Conservation (phyloP, 2,888 invertebrate genomes). For the Hyposoter dolosus region DNA sequence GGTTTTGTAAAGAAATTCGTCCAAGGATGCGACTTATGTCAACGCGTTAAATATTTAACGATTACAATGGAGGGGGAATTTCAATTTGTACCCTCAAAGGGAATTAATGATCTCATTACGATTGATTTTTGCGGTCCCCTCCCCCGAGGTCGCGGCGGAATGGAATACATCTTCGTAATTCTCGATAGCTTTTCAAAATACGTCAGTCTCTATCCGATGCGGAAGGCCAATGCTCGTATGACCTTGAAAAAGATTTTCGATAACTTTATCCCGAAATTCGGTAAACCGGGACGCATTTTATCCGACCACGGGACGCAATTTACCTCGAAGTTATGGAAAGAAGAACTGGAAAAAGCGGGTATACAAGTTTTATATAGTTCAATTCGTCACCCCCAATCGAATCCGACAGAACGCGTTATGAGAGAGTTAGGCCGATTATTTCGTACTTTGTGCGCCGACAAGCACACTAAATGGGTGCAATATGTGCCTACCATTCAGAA, state of each 20-base stretch:
- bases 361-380: slow-evolving; percentile 19
- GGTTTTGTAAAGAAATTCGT: not conserved
- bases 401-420: slow-evolving; percentile 67
- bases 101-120: slow-evolving; percentile 52
- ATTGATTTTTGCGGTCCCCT: slow-evolving; percentile 68
- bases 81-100: slow-evolving; percentile 20
- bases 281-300: slow-evolving; percentile 36
- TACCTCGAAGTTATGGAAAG: slow-evolving; percentile 31
- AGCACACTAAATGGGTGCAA: slow-evolving; percentile 60
- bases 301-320: slow-evolving; percentile 44
- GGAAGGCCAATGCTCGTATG: slow-evolving; percentile 37
- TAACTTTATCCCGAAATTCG: slow-evolving; percentile 47
- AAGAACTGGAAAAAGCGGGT: slow-evolving; percentile 9
- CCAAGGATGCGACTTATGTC: slow-evolving; percentile 25
- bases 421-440: slow-evolving; percentile 66
- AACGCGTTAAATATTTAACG: slow-evolving; percentile 58
- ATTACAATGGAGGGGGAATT: slow-evolving; percentile 59
- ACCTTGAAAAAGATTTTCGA: slow-evolving; percentile 42
- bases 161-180: slow-evolving; percentile 65
- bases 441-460: slow-evolving; percentile 39
- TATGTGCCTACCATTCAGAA: not conserved
- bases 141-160: slow-evolving; percentile 44
- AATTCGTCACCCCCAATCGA: slow-evolving; percentile 66
- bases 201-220: slow-evolving; percentile 59
- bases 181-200: slow-evolving; percentile 58